Evolutionary conservation across 2,888 invertebrate species (phyloP).

Genomic region (Ellobium chinense): DNA sequence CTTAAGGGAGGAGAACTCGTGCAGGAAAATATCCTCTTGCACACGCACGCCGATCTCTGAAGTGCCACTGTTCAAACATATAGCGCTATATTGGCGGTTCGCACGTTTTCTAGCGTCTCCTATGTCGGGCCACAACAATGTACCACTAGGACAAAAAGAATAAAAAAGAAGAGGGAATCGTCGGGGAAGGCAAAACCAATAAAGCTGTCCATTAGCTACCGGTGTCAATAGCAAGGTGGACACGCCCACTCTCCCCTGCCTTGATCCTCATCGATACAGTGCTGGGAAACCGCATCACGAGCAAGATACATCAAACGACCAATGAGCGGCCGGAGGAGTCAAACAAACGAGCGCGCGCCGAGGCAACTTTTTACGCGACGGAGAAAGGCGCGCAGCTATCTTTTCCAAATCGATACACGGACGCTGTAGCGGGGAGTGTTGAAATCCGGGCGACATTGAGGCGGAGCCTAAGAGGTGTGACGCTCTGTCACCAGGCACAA

Average conservation of each 20-base stretch:
- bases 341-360: conserved; percentile 19
- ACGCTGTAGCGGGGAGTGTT: background rate
- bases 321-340: conserved; percentile 14
- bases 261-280: conserved; percentile 14
- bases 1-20: no score
- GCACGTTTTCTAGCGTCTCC: no score
- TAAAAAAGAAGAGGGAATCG: no score
- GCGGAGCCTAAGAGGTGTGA: conserved; percentile 26
- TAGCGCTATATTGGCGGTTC: no score
- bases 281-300: background rate
- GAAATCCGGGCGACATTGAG: background rate
- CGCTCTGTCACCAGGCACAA: conserved; percentile 21
- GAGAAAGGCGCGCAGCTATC: conserved; percentile 3
- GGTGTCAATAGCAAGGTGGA: conserved; percentile 2
- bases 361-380: conserved; percentile 2
- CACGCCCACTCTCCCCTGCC: conserved; percentile 24
- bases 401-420: conserved; percentile 33
- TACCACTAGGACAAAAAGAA: no score
- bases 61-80: no score
- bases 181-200: background rate
- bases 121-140: no score
- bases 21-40: no score
- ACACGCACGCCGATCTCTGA: no score
- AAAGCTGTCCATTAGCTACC: conserved; percentile 13
- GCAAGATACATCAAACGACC: conserved; percentile 16